phyloP scores from a whole-genome alignment of 2,797 vertebrate species.

The Garrulus glandarius region DNA sequence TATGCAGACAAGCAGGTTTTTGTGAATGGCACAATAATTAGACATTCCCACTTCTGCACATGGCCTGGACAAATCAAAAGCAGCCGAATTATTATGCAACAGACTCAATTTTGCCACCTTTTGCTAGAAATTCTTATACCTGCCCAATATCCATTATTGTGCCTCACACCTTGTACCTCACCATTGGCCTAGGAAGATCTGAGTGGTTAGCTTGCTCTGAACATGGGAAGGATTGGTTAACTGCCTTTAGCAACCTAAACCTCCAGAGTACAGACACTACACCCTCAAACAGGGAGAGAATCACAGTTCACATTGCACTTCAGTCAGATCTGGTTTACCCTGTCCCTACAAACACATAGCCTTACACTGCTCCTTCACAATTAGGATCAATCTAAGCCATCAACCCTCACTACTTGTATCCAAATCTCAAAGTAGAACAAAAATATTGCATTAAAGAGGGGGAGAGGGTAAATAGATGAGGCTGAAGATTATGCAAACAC shows the following conservation, averaged over 20 bases:
- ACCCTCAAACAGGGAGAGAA: background rate
- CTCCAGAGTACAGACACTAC: conserved; percentile 1
- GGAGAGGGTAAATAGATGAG: background rate
- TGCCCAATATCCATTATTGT: background rate
- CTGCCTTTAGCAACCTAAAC: conserved; percentile 41
- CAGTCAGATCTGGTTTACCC: background rate
- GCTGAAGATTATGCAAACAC: background rate
- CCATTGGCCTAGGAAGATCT: background rate
- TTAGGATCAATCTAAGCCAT: background rate
- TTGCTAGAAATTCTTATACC: conserved; percentile 27
- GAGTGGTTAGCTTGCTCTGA: background rate
- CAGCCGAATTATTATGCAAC: conserved; percentile 67
- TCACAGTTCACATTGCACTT: background rate
- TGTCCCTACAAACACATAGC: background rate
- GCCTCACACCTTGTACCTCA: background rate
- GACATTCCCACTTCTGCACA: conserved; percentile 73
- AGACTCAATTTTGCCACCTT: conserved; percentile 30
- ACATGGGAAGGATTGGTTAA: conserved; percentile 56
- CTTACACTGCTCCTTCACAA: background rate
- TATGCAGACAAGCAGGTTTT: conserved; percentile 74
- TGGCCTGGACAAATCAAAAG: conserved; percentile 69
- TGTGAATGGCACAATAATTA: conserved; percentile 71
- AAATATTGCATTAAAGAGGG: background rate
- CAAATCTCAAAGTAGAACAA: background rate
- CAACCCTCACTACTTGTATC: background rate